Base-by-base conservation (phyloP, 37 sponge, comb jelly and placozoan species). In the Amphimedon queenslandica region DNA sequence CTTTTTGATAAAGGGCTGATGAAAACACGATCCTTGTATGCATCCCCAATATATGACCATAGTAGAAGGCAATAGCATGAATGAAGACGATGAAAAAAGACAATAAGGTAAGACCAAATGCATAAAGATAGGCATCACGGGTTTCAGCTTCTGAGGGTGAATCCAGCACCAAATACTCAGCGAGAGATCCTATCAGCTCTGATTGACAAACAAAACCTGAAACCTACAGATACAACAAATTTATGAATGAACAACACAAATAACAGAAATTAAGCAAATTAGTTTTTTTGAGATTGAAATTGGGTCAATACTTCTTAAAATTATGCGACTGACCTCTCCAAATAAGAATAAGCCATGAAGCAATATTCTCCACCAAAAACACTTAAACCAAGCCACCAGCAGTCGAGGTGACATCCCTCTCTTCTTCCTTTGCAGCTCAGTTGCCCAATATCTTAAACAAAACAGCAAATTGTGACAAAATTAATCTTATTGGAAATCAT, bases 101-200 rank as follows among this genome's bases (percentile, higher is more conserved):
- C 43, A 76, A 20, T 11, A 76, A 16, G 10, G 71, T 51, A 27
- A 87, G 61, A 53, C 77, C 87, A 28, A 68, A n/a, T 28, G 83
- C 83, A 74, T 78, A 82, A n/a, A 91, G 75, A 42, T 86, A 85
- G 18, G 87, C 87, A 79, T 74, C 67, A n/a, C 30, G 47, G 25
- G 71, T 70, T 37, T 41, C 25, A 8, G 10, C 51, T 41, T 42
- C 29, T 28, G 71, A 51, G 51, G 43, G 42, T 33, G 21, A 11
- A 13, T 60, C 61, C 21, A 25, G 5, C 8, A n/a, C 5, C 24
- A 60, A 60, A n/a, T 60, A 60, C 28, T 60, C 61, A 6, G 5
- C 28, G 27, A 60, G 27, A 11, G 5, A 60, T 11, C 61, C 61
- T 6, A 60, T 5, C 8, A 60, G 27, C 28, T 25, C 61, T 60